These are phyloP conservation scores for Hippocampus zosterae DNA, from an alignment of 2,113 vertebrate genomes.

Conservation along the genomic window DNA sequence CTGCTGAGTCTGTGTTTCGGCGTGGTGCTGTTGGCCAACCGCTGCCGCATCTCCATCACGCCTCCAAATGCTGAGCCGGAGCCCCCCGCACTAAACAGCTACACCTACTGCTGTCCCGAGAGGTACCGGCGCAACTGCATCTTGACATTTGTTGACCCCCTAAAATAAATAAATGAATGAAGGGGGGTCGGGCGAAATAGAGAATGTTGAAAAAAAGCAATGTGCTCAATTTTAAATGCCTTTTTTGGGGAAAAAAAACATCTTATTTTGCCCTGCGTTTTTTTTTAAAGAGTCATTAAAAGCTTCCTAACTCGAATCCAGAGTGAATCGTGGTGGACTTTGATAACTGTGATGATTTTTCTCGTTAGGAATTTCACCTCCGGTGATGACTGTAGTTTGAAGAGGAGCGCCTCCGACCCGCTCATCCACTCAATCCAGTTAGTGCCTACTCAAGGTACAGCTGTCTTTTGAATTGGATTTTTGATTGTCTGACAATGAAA, in stretches of 20 bases:
- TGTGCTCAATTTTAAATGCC: background rate
- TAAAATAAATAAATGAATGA: too few relatives aligned
- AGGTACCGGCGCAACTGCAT: slow-evolving; percentile 60
- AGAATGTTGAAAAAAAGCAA: background rate
- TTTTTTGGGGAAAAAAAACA: background rate
- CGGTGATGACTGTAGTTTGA: slow-evolving; percentile 83
- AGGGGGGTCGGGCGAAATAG: too few relatives aligned
- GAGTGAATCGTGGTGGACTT: slow-evolving; percentile 1
- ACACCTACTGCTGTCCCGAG: slow-evolving; percentile 84
- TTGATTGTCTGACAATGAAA: background rate
- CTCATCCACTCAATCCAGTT: slow-evolving; percentile 86
- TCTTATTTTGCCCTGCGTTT: background rate
- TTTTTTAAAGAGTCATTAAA: background rate
- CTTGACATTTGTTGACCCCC: background rate
- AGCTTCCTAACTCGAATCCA: background rate
- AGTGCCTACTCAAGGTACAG: slow-evolving; percentile 78
- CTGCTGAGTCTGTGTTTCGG: slow-evolving; percentile 79
- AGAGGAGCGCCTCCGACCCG: slow-evolving; percentile 88
- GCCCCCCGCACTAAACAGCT: slow-evolving; percentile 75
- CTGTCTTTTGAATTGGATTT: background rate
- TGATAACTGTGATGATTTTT: slow-evolving; percentile 23
- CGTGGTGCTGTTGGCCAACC: slow-evolving; percentile 79
- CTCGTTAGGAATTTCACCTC: slow-evolving; percentile 77
- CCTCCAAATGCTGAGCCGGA: slow-evolving; percentile 69
- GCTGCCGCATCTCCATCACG: slow-evolving; percentile 61